These are phyloP conservation scores for Cathartes aura DNA, from an alignment of 2,113 vertebrate genomes.

Conservation along the genomic window DNA sequence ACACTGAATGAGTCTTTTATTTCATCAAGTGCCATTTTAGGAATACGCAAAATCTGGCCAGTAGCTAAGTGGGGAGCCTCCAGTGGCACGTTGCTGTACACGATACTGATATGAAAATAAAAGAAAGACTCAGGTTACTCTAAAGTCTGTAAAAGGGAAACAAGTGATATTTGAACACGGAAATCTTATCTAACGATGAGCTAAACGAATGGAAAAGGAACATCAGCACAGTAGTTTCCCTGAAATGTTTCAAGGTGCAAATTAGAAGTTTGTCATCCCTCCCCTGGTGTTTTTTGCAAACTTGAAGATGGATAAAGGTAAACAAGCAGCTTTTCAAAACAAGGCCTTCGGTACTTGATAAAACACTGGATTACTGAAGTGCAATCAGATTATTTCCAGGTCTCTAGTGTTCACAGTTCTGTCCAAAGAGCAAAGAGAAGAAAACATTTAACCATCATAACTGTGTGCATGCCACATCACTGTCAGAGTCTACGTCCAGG, in stretches of 20 bases:
- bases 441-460: not conserved
- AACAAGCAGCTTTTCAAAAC: constrained; percentile 74
- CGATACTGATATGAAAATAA: not conserved
- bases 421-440: constrained; percentile 61
- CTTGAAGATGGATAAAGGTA: constrained; percentile 53
- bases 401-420: constrained; percentile 81
- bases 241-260: constrained; percentile 77
- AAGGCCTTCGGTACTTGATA: constrained; percentile 77
- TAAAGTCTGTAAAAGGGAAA: constrained; percentile 18
- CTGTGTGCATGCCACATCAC: not conserved
- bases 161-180: not conserved
- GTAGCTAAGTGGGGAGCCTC: not conserved
- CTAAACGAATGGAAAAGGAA: constrained; percentile 34
- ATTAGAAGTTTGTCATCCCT: constrained; percentile 42
- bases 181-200: not conserved
- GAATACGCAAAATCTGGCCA: not conserved
- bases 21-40: not conserved
- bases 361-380: constrained; percentile 78
- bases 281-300: not conserved
- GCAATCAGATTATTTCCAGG: constrained; percentile 74
- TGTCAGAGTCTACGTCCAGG: not conserved
- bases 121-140: not conserved
- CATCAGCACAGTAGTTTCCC: constrained; percentile 72
- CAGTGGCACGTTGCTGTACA: not conserved
- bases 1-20: not conserved